A percentile compares a stretch with the other conserved stretches of the same genome.
These are phyloP conservation scores for Cerastis rubricosa DNA, from an alignment of 2,888 invertebrate genomes.

Conservation along the genomic window DNA sequence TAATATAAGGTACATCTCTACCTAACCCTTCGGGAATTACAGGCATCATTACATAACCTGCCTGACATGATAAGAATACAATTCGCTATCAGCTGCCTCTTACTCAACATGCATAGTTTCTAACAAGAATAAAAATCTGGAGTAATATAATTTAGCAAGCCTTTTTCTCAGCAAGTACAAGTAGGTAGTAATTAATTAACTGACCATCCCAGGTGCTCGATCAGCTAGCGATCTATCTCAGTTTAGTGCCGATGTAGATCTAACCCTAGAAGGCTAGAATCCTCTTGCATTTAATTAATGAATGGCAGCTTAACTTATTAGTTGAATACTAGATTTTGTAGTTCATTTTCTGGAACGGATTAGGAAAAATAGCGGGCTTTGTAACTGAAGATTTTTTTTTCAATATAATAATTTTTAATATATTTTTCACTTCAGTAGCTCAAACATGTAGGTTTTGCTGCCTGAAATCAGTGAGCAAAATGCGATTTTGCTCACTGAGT, in stretches of 20 bases:
- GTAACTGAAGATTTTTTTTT: too few relatives aligned
- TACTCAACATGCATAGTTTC: neutral
- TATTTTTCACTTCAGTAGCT: too few relatives aligned
- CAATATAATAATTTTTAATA: too few relatives aligned
- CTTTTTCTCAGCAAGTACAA: constrained; percentile 10
- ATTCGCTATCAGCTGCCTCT: too few relatives aligned
- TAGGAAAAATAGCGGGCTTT: neutral
- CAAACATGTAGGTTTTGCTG: too few relatives aligned
- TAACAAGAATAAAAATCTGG: neutral
- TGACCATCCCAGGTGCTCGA: constrained; percentile 14
- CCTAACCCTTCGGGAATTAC: too few relatives aligned
- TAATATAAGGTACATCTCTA: too few relatives aligned
- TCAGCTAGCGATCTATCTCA: constrained; percentile 15
- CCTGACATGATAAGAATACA: neutral
- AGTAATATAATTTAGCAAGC: neutral
- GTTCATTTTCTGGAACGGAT: neutral
- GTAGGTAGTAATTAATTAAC: constrained; percentile 34
- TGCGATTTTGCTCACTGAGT: too few relatives aligned
- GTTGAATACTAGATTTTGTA: neutral
- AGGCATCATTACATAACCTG: too few relatives aligned
- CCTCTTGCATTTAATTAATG: constrained; percentile 26
- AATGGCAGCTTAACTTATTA: constrained; percentile 8
- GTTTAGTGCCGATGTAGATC: constrained; percentile 17
- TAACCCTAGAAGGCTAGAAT: constrained; percentile 22
- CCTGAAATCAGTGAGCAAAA: too few relatives aligned